Percentiles rank a stretch among this genome's conserved stretches.
Conservation (phyloP, 92 coral and sea anemone genomes). For the Siderastrea siderea region DNA sequence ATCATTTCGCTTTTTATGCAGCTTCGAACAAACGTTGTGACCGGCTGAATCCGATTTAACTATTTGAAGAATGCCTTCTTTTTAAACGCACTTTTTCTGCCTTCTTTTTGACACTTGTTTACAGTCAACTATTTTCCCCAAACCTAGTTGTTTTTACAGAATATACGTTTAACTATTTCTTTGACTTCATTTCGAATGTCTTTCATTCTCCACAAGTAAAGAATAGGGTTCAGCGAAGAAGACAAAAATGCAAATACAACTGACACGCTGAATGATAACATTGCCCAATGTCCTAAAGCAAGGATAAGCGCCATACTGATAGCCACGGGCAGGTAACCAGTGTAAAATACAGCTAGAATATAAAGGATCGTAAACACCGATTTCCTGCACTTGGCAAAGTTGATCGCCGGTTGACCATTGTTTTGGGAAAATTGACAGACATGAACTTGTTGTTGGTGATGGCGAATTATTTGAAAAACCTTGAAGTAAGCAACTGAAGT, state of each 20-base stretch:
- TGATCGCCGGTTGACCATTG: slow-evolving; percentile 8
- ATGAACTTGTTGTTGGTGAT: background rate
- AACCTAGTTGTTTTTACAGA: background rate
- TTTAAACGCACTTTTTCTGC: too few species aligned
- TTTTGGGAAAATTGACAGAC: background rate
- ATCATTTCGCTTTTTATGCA: too few species aligned
- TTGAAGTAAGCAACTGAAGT: background rate
- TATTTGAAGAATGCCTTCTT: too few species aligned
- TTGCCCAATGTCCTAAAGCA: too few species aligned
- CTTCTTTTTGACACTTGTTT: too few species aligned
- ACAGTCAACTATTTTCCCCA: too few species aligned
- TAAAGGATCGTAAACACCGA: background rate
- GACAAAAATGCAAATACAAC: slow-evolving; percentile 3
- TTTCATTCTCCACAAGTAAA: too few species aligned
- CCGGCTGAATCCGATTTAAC: too few species aligned
- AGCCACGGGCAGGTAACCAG: slow-evolving; percentile 1
- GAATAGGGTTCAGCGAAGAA: slow-evolving; percentile 11
- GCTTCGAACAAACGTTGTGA: too few species aligned
- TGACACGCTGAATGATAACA: background rate
- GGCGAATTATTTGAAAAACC: too few species aligned
- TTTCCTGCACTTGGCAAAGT: too few species aligned
- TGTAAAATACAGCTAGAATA: slow-evolving; percentile 1
- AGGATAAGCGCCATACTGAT: background rate
- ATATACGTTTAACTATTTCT: background rate
- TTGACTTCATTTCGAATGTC: background rate